Conservation (phyloP, 1,140 invertebrate genomes). For the Notospermus geniculatus region DNA sequence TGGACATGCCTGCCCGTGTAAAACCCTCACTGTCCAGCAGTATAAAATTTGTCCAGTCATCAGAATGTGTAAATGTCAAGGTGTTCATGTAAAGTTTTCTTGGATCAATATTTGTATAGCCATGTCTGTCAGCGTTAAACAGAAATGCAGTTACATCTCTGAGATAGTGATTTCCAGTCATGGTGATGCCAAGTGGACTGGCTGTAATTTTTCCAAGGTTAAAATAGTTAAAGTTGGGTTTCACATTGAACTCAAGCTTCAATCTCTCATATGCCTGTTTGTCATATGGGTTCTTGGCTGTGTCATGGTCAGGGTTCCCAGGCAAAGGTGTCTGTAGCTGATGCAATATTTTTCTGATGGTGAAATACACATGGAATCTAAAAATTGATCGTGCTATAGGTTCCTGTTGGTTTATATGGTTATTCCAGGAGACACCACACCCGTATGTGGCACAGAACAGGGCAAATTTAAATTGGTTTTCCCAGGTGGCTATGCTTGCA, state of each 20-base stretch:
- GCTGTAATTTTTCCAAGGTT: neutral
- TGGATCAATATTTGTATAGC: too few species aligned
- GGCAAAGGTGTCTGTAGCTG: neutral
- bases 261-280: neutral
- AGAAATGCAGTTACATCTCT: neutral
- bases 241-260: neutral
- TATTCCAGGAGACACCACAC: slow-evolving; percentile 3
- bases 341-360: neutral
- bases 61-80: too few species aligned
- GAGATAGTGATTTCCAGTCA: neutral
- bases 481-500: neutral
- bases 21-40: neutral
- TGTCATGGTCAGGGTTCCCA: neutral
- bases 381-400: neutral
- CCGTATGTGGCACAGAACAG: neutral
- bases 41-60: slow-evolving; percentile 1
- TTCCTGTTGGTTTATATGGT: neutral
- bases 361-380: slow-evolving; percentile 6
- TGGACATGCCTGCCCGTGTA: neutral
- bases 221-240: neutral
- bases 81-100: too few species aligned
- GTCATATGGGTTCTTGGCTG: neutral
- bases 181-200: neutral
- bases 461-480: slow-evolving; percentile 6
- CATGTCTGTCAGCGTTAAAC: too few species aligned